Evolutionary conservation across 1,140 invertebrate genomes (phyloP).

Genomic region (Aphis craccivora): DNA sequence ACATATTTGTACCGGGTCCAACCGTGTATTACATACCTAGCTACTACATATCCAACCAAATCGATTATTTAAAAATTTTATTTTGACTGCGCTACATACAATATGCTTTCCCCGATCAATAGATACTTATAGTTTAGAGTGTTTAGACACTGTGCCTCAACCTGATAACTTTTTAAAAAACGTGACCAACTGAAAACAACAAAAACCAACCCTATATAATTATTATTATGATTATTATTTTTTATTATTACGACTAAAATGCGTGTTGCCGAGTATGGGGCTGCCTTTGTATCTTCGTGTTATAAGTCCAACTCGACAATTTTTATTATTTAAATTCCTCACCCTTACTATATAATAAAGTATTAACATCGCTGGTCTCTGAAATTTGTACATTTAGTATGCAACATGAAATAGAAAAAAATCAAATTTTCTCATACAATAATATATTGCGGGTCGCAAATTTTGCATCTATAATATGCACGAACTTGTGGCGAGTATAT

Average conservation of each 20-base stretch:
- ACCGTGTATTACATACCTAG: neutral
- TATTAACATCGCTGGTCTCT: neutral
- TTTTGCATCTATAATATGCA: neutral
- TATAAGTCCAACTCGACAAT: neutral
- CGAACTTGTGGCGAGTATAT: neutral
- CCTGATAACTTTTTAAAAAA: neutral
- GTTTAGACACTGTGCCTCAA: neutral
- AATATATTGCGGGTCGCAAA: neutral
- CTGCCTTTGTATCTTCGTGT: too few species aligned
- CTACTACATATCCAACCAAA: neutral
- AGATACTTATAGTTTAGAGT: neutral
- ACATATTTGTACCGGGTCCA: neutral
- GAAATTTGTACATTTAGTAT: neutral
- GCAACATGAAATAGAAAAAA: neutral
- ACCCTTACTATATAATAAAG: neutral
- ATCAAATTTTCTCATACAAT: neutral
- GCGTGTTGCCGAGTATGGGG: too few species aligned
- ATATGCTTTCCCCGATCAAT: neutral
- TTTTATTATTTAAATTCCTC: neutral
- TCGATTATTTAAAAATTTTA: neutral
- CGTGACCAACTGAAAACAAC: too few species aligned
- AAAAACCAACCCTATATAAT: neutral
- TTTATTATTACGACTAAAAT: neutral
- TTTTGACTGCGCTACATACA: neutral
- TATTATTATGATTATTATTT: neutral